A percentile compares a stretch with the other conserved stretches of the same genome.
Conservation (phyloP, 1,140 invertebrate species). For the Rhyacophila brunnea region DNA sequence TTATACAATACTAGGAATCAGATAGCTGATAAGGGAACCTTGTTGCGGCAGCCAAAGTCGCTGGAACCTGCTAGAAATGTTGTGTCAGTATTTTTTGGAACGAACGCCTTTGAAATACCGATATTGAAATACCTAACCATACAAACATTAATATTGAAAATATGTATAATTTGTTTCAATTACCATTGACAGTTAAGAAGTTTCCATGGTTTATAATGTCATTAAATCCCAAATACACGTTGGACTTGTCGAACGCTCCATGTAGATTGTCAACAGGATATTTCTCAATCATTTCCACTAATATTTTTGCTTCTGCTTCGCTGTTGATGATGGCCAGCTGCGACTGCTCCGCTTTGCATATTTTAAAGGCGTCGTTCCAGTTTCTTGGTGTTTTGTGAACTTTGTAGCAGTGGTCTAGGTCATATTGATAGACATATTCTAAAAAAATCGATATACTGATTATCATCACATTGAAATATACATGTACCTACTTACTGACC, state of each 20-base stretch:
- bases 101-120: no score
- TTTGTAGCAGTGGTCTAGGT: constrained; percentile 36
- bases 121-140: no score
- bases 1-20: no score
- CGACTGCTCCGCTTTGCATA: constrained; percentile 37
- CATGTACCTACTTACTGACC: no score
- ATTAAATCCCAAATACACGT: constrained; percentile 38
- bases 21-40: no score
- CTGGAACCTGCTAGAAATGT: no score
- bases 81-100: no score
- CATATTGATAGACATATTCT: constrained; percentile 5
- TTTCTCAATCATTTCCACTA: constrained; percentile 13
- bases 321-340: constrained; percentile 38
- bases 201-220: constrained; percentile 35
- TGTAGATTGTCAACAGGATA: constrained; percentile 23
- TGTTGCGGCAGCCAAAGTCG: no score
- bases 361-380: constrained; percentile 37
- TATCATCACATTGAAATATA: no score
- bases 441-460: no score
- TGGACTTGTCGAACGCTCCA: constrained; percentile 33
- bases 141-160: not conserved
- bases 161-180: no score
- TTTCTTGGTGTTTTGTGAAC: constrained; percentile 32
- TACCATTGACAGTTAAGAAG: constrained; percentile 40
- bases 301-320: constrained; percentile 21